Evolutionary conservation across 2,113 vertebrate genomes (phyloP), one percentile per base, ranked within the genome.

Genomic region (Takifugu bimaculatus): DNA sequence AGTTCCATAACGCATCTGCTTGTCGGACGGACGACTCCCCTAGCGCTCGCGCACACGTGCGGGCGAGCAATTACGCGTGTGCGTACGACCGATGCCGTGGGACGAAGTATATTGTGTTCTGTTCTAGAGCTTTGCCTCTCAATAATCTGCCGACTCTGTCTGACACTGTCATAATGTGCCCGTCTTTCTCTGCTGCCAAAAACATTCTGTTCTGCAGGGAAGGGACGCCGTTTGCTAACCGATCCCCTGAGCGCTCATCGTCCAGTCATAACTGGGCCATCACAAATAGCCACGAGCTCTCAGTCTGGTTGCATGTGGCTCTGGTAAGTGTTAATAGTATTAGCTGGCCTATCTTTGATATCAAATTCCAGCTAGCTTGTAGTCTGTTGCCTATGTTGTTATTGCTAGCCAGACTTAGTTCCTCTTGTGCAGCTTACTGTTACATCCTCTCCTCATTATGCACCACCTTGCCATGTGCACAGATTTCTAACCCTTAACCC

Each of bases 1-100:
- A 81, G 79, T 82, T 77, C 59, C 67, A 55, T 53, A 50, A 61
- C 55, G 68, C 62, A 60, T 67, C 50, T 4, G 75, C 70, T 76
- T 65, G 73, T 74, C 80, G 78, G 45, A 59, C 78, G 59, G 72
- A 73, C 56, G 56, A 39, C 60, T 63, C 66, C 65, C 70, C 48
- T 13, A n/a, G 57, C 11, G 15, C 20, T 28, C 47, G 54, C 35
- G 52, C 32, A 26, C 25, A 15, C 56, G 9, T 35, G 14, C 25
- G 42, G 42, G 20, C 20, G 20, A 43, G 42, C 15, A n/a, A 39
- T 28, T 4, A 52, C 20, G 20, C 20, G 20, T 20, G 20, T 20
- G 20, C 20, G 20, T 20, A 20, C 20, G 20, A 20, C 20, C 20
- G 28, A 5, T 29, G 75, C 72, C 9, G 6, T 47, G 59, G 63